Conservation (phyloP, 2,113 vertebrate species). For the Gadus macrocephalus region DNA sequence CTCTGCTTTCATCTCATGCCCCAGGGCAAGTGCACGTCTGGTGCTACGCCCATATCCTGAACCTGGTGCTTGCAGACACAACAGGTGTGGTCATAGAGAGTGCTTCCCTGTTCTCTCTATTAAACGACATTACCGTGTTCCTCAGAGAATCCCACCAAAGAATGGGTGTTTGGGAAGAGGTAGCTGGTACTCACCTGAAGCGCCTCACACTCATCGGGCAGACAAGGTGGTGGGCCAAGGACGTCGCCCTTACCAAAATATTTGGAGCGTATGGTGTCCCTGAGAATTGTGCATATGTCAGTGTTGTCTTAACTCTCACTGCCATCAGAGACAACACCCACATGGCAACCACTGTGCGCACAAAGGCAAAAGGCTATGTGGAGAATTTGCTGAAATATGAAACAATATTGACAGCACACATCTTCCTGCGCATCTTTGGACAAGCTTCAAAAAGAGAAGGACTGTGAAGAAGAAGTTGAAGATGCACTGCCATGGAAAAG, state of each 20-base stretch:
- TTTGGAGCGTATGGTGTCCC: slow-evolving; percentile 11
- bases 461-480: slow-evolving; percentile 5
- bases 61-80: slow-evolving; percentile 24
- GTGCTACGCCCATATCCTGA: slow-evolving; percentile 33
- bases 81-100: slow-evolving; percentile 20
- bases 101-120: slow-evolving; percentile 23
- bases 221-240: slow-evolving; percentile 17
- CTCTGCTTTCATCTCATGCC: slow-evolving; percentile 21
- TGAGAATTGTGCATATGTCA: too few species aligned
- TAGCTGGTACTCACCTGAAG: too few species aligned
- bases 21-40: slow-evolving; percentile 27
- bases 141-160: slow-evolving; percentile 10
- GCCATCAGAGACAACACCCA: too few species aligned
- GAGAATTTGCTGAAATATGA: too few species aligned
- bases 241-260: slow-evolving; percentile 16
- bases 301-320: too few species aligned
- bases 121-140: slow-evolving; percentile 12
- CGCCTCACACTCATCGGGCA: slow-evolving; percentile 17
- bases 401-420: too few species aligned
- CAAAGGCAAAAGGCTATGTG: too few species aligned
- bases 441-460: slow-evolving; percentile 14
- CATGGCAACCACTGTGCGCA: too few species aligned
- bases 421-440: too few species aligned
- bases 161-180: slow-evolving; percentile 20
- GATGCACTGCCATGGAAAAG: slow-evolving; percentile 6